Evolutionary conservation across 2,888 invertebrate species (phyloP).

Genomic region (Hoplodrina blanda): DNA sequence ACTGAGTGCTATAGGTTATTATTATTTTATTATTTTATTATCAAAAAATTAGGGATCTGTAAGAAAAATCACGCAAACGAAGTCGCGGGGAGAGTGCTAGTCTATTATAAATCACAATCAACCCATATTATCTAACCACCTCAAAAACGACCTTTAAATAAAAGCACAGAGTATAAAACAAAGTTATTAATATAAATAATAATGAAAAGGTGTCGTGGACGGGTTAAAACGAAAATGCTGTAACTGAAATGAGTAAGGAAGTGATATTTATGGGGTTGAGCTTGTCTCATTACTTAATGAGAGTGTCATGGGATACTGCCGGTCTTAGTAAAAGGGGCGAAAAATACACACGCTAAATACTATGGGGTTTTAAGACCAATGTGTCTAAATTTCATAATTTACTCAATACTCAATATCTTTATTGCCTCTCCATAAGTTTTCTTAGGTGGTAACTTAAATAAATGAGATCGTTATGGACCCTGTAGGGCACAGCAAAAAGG

Average conservation of each 20-base stretch:
- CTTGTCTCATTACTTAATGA: conserved; percentile 79
- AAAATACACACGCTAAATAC: conserved; percentile 35
- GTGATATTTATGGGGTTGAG: conserved; percentile 84
- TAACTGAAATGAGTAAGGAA: conserved; percentile 84
- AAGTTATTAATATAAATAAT: conserved; percentile 81
- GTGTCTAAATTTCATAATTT: too few relatives aligned
- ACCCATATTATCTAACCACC: neutral
- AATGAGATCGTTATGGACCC: too few relatives aligned
- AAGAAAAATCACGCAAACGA: too few relatives aligned
- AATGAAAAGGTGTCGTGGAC: conserved; percentile 79
- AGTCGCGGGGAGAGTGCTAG: too few relatives aligned
- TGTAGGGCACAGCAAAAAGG: too few relatives aligned
- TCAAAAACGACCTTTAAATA: conserved; percentile 29
- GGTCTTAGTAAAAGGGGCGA: conserved; percentile 48
- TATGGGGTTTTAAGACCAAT: neutral
- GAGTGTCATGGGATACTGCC: conserved; percentile 56
- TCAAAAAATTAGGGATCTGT: too few relatives aligned
- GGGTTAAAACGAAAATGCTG: conserved; percentile 90
- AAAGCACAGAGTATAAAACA: conserved; percentile 42
- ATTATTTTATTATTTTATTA: too few relatives aligned
- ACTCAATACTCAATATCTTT: too few relatives aligned
- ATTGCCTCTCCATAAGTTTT: too few relatives aligned
- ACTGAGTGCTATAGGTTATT: too few relatives aligned
- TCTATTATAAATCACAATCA: conserved; percentile 8
- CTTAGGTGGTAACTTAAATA: too few relatives aligned